Conservation (phyloP, 2,113 vertebrate genomes). For the Amphilophus citrinellus region DNA sequence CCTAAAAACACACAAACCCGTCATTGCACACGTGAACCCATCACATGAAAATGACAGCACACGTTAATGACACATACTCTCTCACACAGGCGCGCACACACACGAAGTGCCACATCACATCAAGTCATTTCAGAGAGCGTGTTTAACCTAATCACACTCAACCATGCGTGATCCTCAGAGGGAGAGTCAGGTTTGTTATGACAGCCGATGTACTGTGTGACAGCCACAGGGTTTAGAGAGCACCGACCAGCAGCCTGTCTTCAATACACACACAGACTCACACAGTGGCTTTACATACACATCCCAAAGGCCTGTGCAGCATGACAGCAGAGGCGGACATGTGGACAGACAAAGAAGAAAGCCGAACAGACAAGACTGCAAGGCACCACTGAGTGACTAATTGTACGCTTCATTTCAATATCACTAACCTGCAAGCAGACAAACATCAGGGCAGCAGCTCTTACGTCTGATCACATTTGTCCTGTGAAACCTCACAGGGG, state of each 20-base stretch:
- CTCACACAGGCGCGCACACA: slow-evolving; percentile 3
- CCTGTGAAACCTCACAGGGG: slow-evolving; percentile 3
- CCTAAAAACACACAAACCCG: slow-evolving; percentile 3
- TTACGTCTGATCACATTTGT: slow-evolving; percentile 24
- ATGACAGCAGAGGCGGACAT: slow-evolving; percentile 15
- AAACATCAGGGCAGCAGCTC: not conserved
- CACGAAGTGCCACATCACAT: slow-evolving; percentile 64
- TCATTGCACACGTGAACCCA: not conserved
- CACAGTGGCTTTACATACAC: slow-evolving; percentile 20
- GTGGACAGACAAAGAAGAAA: slow-evolving; percentile 19
- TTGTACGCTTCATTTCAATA: slow-evolving; percentile 37
- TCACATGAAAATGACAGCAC: slow-evolving; percentile 24
- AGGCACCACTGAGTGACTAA: slow-evolving; percentile 38
- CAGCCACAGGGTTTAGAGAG: slow-evolving; percentile 59
- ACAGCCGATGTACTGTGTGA: slow-evolving; percentile 73
- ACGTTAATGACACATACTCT: slow-evolving; percentile 31
- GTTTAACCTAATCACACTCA: slow-evolving; percentile 78
- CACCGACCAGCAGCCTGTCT: slow-evolving; percentile 60
- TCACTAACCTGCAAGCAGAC: slow-evolving; percentile 40
- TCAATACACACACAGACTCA: slow-evolving; percentile 33
- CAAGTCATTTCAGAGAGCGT: slow-evolving; percentile 68
- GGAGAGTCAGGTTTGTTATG: slow-evolving; percentile 73
- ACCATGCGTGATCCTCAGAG: slow-evolving; percentile 75
- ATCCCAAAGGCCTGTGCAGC: slow-evolving; percentile 42
- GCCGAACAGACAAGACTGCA: slow-evolving; percentile 21